phyloP scores from a whole-genome alignment of 1,140 invertebrate genomes.

The Drosophila ananassae region DNA sequence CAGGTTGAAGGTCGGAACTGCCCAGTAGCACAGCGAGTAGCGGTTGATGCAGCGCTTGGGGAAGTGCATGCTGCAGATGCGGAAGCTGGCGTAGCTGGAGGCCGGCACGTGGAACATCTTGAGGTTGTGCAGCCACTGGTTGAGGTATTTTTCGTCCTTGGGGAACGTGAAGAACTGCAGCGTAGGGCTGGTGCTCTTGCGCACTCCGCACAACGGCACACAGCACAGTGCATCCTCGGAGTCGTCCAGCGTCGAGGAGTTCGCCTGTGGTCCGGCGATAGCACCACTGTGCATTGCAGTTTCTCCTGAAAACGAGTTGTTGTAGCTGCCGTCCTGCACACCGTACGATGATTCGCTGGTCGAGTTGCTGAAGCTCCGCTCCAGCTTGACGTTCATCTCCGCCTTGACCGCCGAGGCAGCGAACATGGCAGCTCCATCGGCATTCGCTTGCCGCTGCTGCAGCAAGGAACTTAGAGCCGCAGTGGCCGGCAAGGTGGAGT shows the following conservation, averaged over 20 bases:
- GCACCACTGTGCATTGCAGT: slow-evolving; percentile 42
- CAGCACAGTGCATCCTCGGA: slow-evolving; percentile 76
- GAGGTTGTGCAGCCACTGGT: slow-evolving; percentile 79
- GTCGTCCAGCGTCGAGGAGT: slow-evolving; percentile 71
- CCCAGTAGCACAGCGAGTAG: slow-evolving; percentile 80
- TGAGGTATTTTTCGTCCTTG: slow-evolving; percentile 77
- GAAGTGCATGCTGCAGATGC: slow-evolving; percentile 81
- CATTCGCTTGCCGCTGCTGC: slow-evolving; percentile 74
- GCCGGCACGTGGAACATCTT: slow-evolving; percentile 76
- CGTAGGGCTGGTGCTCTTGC: slow-evolving; percentile 75
- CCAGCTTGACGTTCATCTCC: slow-evolving; percentile 64
- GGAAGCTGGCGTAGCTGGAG: slow-evolving; percentile 62
- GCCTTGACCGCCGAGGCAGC: slow-evolving; percentile 49
- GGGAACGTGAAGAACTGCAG: slow-evolving; percentile 79
- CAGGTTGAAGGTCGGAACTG: slow-evolving; percentile 78
- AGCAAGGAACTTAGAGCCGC: slow-evolving; percentile 63
- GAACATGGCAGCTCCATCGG: slow-evolving; percentile 56
- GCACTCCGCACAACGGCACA: slow-evolving; percentile 75
- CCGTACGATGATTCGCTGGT: slow-evolving; percentile 68
- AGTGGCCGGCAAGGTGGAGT: slow-evolving; percentile 50
- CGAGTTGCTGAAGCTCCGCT: slow-evolving; percentile 71
- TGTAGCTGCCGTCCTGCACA: slow-evolving; percentile 60
- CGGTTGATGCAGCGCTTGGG: slow-evolving; percentile 80
- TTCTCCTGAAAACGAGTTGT: slow-evolving; percentile 61
- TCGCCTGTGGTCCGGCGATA: slow-evolving; percentile 67